phyloP scores from a whole-genome alignment of 2,888 invertebrate species.

The Polia nebulosa region DNA sequence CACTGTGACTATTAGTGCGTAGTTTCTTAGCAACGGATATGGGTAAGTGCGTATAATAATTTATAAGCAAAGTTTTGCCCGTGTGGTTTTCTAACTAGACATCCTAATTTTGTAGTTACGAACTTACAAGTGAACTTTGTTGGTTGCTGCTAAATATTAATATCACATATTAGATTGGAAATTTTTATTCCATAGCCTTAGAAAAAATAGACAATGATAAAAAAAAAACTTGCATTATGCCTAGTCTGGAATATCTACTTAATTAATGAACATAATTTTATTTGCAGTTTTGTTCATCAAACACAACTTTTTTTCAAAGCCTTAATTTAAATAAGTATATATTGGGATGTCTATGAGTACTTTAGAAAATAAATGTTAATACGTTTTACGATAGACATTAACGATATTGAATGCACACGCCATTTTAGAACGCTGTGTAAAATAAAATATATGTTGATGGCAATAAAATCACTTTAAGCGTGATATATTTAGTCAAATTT shows the following conservation, averaged over 20 bases:
- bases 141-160: slow-evolving; percentile 37
- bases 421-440: background rate
- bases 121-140: slow-evolving; percentile 49
- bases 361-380: slow-evolving; percentile 6
- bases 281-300: background rate
- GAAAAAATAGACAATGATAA: background rate
- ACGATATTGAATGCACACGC: slow-evolving; percentile 16
- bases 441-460: slow-evolving; percentile 19
- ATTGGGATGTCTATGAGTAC: background rate
- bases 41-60: slow-evolving; percentile 66
- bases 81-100: slow-evolving; percentile 69
- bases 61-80: slow-evolving; percentile 70
- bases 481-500: slow-evolving; percentile 22
- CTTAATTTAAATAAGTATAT: background rate
- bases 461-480: slow-evolving; percentile 17
- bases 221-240: background rate
- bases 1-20: slow-evolving; percentile 50
- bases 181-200: background rate
- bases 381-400: slow-evolving; percentile 27
- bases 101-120: slow-evolving; percentile 66
- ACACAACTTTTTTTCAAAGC: background rate
- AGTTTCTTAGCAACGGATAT: slow-evolving; percentile 67
- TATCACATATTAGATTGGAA: slow-evolving; percentile 3
- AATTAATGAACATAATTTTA: background rate
- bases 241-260: background rate